Percentiles rank a stretch among this genome's conserved stretches.
phyloP scores from a whole-genome alignment of 2,888 invertebrate species.

The Abrostola tripartita region DNA sequence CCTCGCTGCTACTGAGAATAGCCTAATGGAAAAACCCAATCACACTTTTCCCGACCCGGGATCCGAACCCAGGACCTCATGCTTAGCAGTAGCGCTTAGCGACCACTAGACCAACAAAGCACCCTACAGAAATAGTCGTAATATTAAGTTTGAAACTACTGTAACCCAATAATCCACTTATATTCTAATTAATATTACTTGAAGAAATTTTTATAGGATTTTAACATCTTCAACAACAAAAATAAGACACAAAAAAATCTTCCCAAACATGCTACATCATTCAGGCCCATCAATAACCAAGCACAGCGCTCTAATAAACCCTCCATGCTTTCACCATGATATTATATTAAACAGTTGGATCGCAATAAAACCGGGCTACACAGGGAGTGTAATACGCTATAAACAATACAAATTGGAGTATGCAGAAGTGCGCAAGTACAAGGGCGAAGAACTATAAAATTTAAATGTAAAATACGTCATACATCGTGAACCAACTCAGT shows the following conservation, averaged over 20 bases:
- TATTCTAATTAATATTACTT: no score
- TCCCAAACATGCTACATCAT: constrained; percentile 4
- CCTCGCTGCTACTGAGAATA: no score
- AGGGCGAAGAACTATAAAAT: constrained; percentile 61
- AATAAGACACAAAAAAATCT: background rate
- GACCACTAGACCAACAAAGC: no score
- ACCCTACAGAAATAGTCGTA: no score
- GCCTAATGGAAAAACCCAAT: no score
- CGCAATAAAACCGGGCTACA: constrained; percentile 31
- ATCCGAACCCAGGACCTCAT: no score
- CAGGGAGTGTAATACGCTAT: constrained; percentile 37
- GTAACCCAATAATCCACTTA: no score
- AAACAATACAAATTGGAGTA: constrained; percentile 45
- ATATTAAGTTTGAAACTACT: no score
- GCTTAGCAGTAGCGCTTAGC: no score
- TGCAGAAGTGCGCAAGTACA: constrained; percentile 35
- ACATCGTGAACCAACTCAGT: constrained; percentile 50
- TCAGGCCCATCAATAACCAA: constrained; percentile 33
- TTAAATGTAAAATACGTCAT: constrained; percentile 65
- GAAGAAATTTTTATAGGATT: no score
- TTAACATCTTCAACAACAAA: no score
- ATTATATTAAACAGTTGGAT: constrained; percentile 45
- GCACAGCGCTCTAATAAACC: constrained; percentile 32
- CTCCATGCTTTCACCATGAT: constrained; percentile 23
- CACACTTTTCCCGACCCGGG: no score